Evolutionary conservation across 2,888 invertebrate species (phyloP).

Genomic region (Nemotelus pantherinus): DNA sequence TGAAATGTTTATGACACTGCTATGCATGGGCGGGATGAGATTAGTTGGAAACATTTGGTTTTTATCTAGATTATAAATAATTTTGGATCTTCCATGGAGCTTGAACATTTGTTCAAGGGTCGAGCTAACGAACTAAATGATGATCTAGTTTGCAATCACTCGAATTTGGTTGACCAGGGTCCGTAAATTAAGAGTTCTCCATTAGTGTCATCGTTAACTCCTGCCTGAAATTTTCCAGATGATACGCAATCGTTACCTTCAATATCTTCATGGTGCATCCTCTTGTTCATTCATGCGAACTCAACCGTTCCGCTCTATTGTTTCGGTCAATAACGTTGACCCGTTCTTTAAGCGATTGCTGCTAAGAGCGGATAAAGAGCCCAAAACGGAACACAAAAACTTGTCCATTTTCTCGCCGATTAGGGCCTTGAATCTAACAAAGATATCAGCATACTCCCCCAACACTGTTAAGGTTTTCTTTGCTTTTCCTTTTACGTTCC

Average conservation of each 20-base stretch:
- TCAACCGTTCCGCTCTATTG: slow-evolving; percentile 13
- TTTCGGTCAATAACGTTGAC: slow-evolving; percentile 25
- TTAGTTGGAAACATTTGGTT: too few relatives aligned
- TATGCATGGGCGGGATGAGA: too few relatives aligned
- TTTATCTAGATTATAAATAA: too few relatives aligned
- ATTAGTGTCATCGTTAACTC: too few relatives aligned
- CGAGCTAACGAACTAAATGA: too few relatives aligned
- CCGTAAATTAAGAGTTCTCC: too few relatives aligned
- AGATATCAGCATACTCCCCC: slow-evolving; percentile 14
- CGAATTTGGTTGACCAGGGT: too few relatives aligned
- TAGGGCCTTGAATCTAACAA: slow-evolving; percentile 3
- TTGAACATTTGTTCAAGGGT: too few relatives aligned
- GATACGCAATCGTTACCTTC: not conserved
- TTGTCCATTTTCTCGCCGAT: slow-evolving; percentile 6
- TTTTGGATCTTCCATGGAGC: too few relatives aligned
- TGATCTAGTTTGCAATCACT: too few relatives aligned
- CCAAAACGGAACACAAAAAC: not conserved
- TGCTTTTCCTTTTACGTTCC: not conserved
- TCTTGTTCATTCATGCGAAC: slow-evolving; percentile 1
- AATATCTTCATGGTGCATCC: slow-evolving; percentile 7
- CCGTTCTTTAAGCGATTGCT: not conserved
- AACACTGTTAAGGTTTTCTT: not conserved
- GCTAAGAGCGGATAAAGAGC: not conserved
- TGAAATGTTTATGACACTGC: too few relatives aligned
- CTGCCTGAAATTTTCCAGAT: too few relatives aligned